Evolutionary conservation across 2,888 invertebrate genomes (phyloP).

Genomic region (Physocephala rufipes): DNA sequence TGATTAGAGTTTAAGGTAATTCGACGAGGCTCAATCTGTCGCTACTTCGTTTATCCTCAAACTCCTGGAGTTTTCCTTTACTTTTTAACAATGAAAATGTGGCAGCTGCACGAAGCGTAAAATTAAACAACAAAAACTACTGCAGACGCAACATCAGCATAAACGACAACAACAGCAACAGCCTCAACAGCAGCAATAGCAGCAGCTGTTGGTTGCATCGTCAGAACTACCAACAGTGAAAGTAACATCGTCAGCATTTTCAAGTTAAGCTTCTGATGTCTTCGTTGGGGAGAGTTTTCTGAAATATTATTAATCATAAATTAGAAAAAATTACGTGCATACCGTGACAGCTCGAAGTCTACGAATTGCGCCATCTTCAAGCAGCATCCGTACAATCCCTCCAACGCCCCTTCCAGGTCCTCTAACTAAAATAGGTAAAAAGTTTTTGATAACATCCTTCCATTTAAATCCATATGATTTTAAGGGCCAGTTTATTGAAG

Average conservation of each 20-base stretch:
- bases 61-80: neutral
- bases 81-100: constrained; percentile 20
- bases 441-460: too few species aligned
- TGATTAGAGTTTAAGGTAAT: too few species aligned
- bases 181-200: neutral
- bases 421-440: too few species aligned
- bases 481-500: too few species aligned
- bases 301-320: neutral
- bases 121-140: constrained; percentile 14
- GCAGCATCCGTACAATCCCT: too few species aligned
- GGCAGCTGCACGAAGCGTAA: constrained; percentile 32
- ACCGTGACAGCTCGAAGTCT: neutral
- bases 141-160: neutral
- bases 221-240: neutral
- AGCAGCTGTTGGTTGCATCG: too few species aligned
- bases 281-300: neutral
- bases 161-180: neutral
- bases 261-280: neutral
- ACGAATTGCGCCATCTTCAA: too few species aligned
- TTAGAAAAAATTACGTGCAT: neutral
- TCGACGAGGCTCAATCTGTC: too few species aligned
- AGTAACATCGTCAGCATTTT: neutral
- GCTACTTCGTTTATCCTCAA: neutral
- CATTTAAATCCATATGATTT: too few species aligned
- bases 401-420: too few species aligned